Base-by-base conservation (phyloP, 2,888 invertebrate species). In the Saturnia japonica region DNA sequence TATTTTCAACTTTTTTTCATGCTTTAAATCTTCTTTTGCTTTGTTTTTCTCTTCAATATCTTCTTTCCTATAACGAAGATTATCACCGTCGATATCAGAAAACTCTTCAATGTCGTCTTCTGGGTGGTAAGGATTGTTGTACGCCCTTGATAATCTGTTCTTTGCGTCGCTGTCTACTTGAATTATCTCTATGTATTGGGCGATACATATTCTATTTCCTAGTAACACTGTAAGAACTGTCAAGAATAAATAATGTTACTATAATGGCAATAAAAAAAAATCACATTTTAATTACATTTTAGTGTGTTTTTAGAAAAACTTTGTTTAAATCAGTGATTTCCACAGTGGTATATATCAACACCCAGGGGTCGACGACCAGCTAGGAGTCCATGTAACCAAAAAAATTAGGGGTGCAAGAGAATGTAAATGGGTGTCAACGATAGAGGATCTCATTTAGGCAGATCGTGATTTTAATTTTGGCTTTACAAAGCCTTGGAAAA, bases 41-140 rank as follows among this genome's bases (percentile, higher is more conserved):
- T 51, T 64, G 16, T 34, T 22, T 1, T 40, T 69, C 22, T 47
- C 40, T 51, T 12, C 22, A 8, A 22, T 22, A 3, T 66, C 62
- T 12, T 69, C 47, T 40, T 47, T 60, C 57, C 8, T 22, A 34
- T 47, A 68, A 14, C 68, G 25, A 3, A 73, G 42, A 42, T 72
- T 72, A 25, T 75, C 72, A 2, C 74, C 72, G 47, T 75, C 71
- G 43, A 71, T 69, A 34, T 74, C 73, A 0, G 73, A 72, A 1
- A 69, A 43, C 14, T 75, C 47, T 7, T 47, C 62, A 8, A 69
- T 40, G 34, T 71, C 75, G 25, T 75, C 76, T 68, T 76, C 75
- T 0, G 75, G 74, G 22, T 76, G 73, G 19, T 67, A 75, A 0
- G 75, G 75, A 43, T 75, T 75, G 69, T 75, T 74, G 62, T 73